Evolutionary conservation across 1,140 invertebrate species (phyloP).

Genomic region (Nymphalis io): DNA sequence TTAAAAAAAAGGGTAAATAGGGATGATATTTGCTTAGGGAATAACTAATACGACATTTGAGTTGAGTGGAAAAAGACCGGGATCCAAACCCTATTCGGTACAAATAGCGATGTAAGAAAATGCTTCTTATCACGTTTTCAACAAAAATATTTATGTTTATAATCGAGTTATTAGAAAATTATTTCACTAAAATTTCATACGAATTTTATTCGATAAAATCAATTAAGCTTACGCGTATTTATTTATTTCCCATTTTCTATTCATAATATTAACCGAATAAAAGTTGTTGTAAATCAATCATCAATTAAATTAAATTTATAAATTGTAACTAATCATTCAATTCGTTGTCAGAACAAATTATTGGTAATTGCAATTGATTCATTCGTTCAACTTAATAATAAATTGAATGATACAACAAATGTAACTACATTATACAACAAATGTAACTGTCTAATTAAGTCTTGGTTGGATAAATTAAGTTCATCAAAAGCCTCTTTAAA

Average conservation of each 20-base stretch:
- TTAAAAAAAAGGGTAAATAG: no score
- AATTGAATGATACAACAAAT: neutral
- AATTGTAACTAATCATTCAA: neutral
- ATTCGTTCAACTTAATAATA: neutral
- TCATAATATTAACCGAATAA: neutral
- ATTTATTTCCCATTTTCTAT: neutral
- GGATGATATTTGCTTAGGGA: no score
- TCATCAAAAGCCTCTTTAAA: conserved; percentile 14
- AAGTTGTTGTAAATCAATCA: neutral
- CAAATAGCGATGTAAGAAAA: no score
- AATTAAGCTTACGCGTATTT: neutral
- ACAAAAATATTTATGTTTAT: no score
- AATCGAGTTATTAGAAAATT: no score
- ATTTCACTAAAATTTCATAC: no score
- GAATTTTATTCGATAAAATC: neutral
- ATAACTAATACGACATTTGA: no score
- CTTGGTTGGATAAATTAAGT: conserved; percentile 18
- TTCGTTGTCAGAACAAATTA: conserved; percentile 1
- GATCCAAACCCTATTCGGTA: no score
- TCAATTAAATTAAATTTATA: conserved; percentile 1
- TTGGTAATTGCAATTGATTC: neutral
- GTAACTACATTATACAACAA: conserved; percentile 7
- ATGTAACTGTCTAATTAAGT: conserved; percentile 25
- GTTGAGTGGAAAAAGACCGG: no score
- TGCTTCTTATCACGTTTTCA: no score